Evolutionary conservation across 1,140 invertebrate genomes (phyloP), one percentile per base, ranked within the genome.

Genomic region (Drosophila navojoa): DNA sequence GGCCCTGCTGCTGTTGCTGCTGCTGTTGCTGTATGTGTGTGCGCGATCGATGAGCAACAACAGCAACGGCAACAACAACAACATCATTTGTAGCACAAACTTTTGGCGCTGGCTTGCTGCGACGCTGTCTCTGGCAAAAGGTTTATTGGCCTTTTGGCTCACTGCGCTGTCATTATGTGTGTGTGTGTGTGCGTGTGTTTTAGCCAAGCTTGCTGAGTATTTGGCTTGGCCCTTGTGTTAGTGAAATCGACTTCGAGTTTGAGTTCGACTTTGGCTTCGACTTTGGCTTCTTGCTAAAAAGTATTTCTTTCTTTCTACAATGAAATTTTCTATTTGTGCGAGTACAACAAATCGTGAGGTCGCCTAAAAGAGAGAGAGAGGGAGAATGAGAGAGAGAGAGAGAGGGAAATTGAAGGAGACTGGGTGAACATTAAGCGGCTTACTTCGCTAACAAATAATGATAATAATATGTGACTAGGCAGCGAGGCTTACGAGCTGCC

Each of bases 121-220:
- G 73, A 67, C 64, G 80, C 58, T 79, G 79, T 80, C 71, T 73
- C 59, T 55, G n/a, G 16, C 7, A 27, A 79, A 87, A 82, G 82
- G 82, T 89, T 87, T 87, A 89, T 87, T 87, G 82, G 82, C 82
- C 82, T 87, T 89, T 82, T 87, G 84, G 50, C 84, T 79, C 73
- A 86, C 78, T 77, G 50, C 55, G 42, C 38, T 53, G 38, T 7
- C 57, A 3, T 16, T 29, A 16, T 79, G 38, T 67, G 29, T 52
- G 19, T 58, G 32, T 67, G 61, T 77, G 19, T 54, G 19, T 79
- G 38, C 62, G 29, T 57, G 19, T 58, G 32, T 77, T 81, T 86
- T 72, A 76, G 82, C 78, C 62, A 79, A 76, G 76, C 82, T 84
- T 73, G 75, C 71, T 59, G 64, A 64, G 53, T 54, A 59, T 77